Base-by-base conservation (phyloP, 2,113 vertebrate species). In the Tapirus terrestris region DNA sequence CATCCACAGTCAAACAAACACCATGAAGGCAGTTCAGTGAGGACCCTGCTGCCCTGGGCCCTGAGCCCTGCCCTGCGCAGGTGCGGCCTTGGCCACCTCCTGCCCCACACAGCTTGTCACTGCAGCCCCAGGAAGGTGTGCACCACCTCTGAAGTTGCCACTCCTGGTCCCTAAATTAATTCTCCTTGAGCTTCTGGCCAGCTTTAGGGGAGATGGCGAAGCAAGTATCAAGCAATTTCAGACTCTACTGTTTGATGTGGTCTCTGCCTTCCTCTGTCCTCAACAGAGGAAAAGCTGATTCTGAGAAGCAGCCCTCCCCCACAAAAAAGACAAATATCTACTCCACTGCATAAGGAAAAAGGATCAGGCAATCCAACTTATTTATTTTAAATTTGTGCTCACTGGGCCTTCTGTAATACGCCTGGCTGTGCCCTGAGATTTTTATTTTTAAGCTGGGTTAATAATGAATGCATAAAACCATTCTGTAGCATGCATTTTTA, bases 401-500 rank as follows among this genome's bases (percentile, higher is more conserved):
- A 67, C 21, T n/a, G 51, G 9, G 1, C 4, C 27, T 77, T 80
- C 67, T 53, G 16, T 67, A 53, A 65, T 73, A 6, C 20, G 91
- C 60, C 75, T 91, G 36, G 2, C 25, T 70, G 16, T 17, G 6
- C 8, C 13, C 77, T n/a, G 20, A 80, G 27, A 72, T 25, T 61
- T 85, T 85, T 75, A 39, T 75, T 87, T 92, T 33, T 85, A 60
- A 25, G 2, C 21, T 33, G 8, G 89, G 53, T 61, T 77, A 83
- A 94, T 90, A 90, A 96, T 43, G 81, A 87, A 93, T 79, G 18
- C 60, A 86, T 4, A 83, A 81, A 94, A 29, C 68, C 17, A 31
- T 92, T 95, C 14, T 75, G 12, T 29, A 48, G 27, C 29, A 80
- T 82, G 25, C 4, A 65, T 92, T 96, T 97, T 96, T 36, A 97